Evolutionary conservation across 1,140 invertebrate species (phyloP), one percentile per base, ranked within the genome.

Genomic region (Euschistus heros): DNA sequence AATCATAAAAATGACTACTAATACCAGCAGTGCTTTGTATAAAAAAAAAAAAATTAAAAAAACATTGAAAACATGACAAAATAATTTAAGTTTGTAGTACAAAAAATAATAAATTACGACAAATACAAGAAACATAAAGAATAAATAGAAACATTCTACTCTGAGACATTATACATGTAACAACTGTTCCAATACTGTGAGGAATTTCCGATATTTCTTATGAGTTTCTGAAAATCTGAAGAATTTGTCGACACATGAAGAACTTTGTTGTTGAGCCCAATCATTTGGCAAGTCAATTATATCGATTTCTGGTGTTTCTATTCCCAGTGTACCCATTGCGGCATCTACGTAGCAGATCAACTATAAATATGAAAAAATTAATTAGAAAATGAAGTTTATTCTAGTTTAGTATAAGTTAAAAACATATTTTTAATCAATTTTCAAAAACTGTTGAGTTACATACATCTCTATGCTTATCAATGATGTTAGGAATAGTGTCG

Each of bases 171-270:
- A 37, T 37, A 37, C 33, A 24, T 57, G 54, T 24, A 24, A 24
- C 24, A 57, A 14, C 10, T 57, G 20, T 4, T 24, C 20, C 15
- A 57, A 7, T 24, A 15, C 14, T 1, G 18, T 20, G 18, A 57
- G 24, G 24, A 57, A 57, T 26, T 57, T 57, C 15, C 54, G 18
- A 24, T 57, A 57, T 26, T 57, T 57, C 14, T 20, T 57, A 26
- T 57, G 54, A 27, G 24, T 24, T 26, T 57, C 54, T 24, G 54
- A 22, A 57, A 57, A 57, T 15, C 54, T 57, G 54, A 57, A 57
- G 24, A 57, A 57, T 57, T 57, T 57, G 24, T 57, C 18, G 6
- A 26, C 24, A 15, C 54, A 57, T 5, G 54, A 57, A 24, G 2
- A 26, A 15, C 6, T 24, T 10, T 57, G 18, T 8, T 22, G 54